Base-by-base conservation (phyloP, 2,888 invertebrate genomes). In the Calameuta idolon region DNA sequence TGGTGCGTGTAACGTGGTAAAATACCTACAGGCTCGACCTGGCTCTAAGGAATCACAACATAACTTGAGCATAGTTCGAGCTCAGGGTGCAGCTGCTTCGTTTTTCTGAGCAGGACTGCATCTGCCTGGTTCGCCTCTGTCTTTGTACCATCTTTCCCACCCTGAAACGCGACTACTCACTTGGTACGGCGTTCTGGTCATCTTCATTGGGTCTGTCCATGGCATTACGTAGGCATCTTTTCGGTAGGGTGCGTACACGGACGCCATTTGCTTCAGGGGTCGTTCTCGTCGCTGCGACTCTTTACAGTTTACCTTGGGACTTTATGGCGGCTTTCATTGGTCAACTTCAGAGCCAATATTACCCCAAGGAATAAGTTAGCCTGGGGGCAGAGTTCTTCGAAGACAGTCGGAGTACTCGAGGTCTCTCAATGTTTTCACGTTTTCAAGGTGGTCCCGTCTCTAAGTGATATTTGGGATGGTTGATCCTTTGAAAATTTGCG, bases 191-290 rank as follows among this genome's bases (percentile, higher is more conserved):
- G 77, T 76, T 77, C 79, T 80, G 86, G 86, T 87, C 86, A 85
- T 86, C 84, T 81, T 83, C 79, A 78, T 81, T 79, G 82, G 77
- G 81, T 80, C 77, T 85, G 82, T 79, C 82, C 81, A 81, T 82
- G 81, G 78, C 79, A 79, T 86, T 85, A 86, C 85, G 83, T 77
- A 74, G 83, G 85, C 86, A 85, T 82, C 85, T 85, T 87, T 86
- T 81, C 34, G 12, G 84, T 82, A 75, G 79, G 81, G 77, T 55
- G 23, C 55, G 23, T 9, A 9, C 1, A 23, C 55, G 55, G 55
- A 55, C 55, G 55, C 23, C 55, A 55, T 55, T 55, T 55, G 9
- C 55, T 55, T 55, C 23, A 9, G 55, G 55, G 55, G 55, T 55
- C 55, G 23, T 55, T 23, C 55, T 5, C 9, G 23, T 55, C 55